Conservation (phyloP, 2,888 invertebrate species). For the Caenorhabditis doughertyi region DNA sequence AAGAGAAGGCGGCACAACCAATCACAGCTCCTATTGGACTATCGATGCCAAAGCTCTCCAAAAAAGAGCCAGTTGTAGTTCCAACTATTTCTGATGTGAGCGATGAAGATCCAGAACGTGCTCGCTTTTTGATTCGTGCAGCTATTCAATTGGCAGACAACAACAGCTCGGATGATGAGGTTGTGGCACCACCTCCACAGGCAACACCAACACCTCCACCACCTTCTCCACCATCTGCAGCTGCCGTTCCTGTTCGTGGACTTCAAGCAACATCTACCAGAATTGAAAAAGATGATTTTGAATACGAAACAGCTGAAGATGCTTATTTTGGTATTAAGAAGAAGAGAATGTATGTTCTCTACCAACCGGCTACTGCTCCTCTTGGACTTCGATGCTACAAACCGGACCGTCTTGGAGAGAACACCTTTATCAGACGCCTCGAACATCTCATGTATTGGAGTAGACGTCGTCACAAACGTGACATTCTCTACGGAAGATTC, state of each 20-base stretch:
- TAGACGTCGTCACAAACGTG: slow-evolving; percentile 14
- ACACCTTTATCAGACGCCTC: slow-evolving; percentile 29
- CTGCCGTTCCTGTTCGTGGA: background rate
- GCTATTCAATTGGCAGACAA: slow-evolving; percentile 44
- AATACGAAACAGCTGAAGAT: slow-evolving; percentile 49
- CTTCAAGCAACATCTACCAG: slow-evolving; percentile 3
- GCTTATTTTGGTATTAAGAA: slow-evolving; percentile 57
- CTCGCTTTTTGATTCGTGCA: slow-evolving; percentile 44
- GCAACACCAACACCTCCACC: background rate
- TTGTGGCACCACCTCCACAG: background rate
- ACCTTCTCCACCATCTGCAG: background rate
- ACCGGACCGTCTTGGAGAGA: slow-evolving; percentile 41
- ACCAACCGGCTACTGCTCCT: slow-evolving; percentile 45
- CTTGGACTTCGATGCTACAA: slow-evolving; percentile 36
- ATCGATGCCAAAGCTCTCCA: slow-evolving; percentile 20
- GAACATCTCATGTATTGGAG: slow-evolving; percentile 53
- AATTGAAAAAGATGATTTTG: slow-evolving; percentile 41
- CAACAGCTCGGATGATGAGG: slow-evolving; percentile 26
- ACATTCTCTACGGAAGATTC: slow-evolving; percentile 19
- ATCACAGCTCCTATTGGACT: slow-evolving; percentile 42
- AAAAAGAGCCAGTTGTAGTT: background rate
- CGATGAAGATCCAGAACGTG: slow-evolving; percentile 37
- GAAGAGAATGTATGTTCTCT: slow-evolving; percentile 50
- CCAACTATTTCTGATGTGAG: background rate
- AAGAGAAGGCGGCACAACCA: slow-evolving; percentile 21